phyloP scores from a whole-genome alignment of 2,797 vertebrate species.

The Trachurus trachurus region DNA sequence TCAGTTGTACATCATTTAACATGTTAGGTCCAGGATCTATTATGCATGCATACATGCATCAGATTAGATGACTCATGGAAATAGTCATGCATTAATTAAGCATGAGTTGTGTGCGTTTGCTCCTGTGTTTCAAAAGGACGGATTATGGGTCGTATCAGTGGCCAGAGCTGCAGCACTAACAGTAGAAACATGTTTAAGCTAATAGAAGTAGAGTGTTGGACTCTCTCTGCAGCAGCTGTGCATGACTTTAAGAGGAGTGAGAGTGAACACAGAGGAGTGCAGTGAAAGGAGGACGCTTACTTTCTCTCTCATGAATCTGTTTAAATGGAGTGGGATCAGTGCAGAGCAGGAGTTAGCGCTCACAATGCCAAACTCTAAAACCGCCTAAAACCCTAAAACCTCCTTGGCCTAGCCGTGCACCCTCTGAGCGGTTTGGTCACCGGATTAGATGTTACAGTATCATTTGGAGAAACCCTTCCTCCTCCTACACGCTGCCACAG shows the following conservation, averaged over 20 bases:
- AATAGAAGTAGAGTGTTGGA: background rate
- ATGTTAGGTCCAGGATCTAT: background rate
- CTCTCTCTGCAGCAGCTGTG: background rate
- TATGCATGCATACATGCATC: constrained; percentile 18
- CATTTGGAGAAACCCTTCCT: constrained; percentile 35
- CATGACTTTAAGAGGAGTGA: background rate
- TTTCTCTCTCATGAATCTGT: constrained; percentile 3
- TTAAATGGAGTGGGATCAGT: constrained; percentile 11
- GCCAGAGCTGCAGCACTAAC: background rate
- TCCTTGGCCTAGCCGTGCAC: constrained; percentile 38
- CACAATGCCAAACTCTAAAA: constrained; percentile 28
- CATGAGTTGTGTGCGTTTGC: background rate
- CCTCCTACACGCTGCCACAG: background rate
- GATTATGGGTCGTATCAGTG: background rate
- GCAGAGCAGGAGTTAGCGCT: constrained; percentile 11
- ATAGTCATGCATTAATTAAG: background rate
- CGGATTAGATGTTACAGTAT: constrained; percentile 44
- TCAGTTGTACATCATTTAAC: constrained; percentile 18
- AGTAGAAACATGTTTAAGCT: background rate
- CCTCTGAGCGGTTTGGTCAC: constrained; percentile 44
- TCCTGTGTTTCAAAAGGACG: background rate
- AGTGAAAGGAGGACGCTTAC: background rate
- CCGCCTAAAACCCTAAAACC: constrained; percentile 27
- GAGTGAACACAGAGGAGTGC: background rate
- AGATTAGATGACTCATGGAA: constrained; percentile 3